phyloP scores from a whole-genome alignment of 1,140 invertebrate genomes.

The Drosophila saltans region DNA sequence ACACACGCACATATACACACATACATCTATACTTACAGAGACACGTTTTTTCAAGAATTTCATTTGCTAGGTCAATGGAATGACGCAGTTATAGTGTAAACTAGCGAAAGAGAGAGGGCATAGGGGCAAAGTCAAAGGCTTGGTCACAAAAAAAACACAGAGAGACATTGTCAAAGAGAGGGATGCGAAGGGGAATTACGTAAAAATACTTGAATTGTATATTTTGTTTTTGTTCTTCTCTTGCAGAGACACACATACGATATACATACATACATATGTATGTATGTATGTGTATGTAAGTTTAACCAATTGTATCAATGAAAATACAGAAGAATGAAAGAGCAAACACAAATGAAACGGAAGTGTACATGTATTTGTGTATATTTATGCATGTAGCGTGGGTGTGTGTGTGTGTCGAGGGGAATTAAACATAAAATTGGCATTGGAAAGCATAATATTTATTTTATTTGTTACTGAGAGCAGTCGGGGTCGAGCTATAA shows the following conservation, averaged over 20 bases:
- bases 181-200: slow-evolving; percentile 30
- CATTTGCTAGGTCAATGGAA: slow-evolving; percentile 29
- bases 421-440: slow-evolving; percentile 21
- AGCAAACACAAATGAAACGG: not conserved
- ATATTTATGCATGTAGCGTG: slow-evolving; percentile 17
- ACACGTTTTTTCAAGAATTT: slow-evolving; percentile 1
- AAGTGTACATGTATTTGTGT: slow-evolving; percentile 19
- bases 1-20: not conserved
- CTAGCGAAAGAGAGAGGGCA: not conserved
- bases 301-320: not conserved
- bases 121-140: not conserved
- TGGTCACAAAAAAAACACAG: not conserved
- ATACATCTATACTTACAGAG: too few species aligned
- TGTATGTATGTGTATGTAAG: not conserved
- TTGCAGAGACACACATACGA: not conserved
- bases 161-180: not conserved
- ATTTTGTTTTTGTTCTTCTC: not conserved
- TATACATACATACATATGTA: not conserved
- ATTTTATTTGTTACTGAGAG: slow-evolving; percentile 27
- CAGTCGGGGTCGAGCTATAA: slow-evolving; percentile 31
- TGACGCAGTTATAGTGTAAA: slow-evolving; percentile 43
- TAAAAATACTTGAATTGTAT: slow-evolving; percentile 6
- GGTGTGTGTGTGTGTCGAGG: slow-evolving; percentile 6
- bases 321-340: not conserved
- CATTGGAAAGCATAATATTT: slow-evolving; percentile 12